Percentiles rank a stretch among this genome's conserved stretches.
phyloP scores from a whole-genome alignment of 2,797 vertebrate species.

The Notoglanidium macrostoma region DNA sequence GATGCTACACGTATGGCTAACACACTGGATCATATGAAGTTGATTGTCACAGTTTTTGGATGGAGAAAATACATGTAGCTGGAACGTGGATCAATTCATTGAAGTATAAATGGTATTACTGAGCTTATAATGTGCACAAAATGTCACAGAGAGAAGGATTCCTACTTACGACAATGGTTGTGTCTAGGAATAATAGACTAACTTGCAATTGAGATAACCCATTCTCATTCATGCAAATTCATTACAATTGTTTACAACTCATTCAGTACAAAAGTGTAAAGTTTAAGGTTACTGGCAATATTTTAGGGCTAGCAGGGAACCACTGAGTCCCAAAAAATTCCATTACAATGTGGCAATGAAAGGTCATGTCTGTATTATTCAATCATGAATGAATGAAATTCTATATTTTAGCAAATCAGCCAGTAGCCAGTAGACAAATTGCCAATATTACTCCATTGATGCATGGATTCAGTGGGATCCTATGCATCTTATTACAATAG shows the following conservation, averaged over 20 bases:
- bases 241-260: not conserved
- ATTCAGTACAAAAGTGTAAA: not conserved
- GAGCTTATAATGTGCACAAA: not conserved
- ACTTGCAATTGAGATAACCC: not conserved
- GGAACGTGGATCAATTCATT: not conserved
- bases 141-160: not conserved
- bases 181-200: not conserved
- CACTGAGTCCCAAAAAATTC: not conserved
- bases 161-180: not conserved
- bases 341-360: not conserved
- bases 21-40: not conserved
- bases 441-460: not conserved
- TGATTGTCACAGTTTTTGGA: not conserved
- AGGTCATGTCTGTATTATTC: not conserved
- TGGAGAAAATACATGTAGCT: not conserved
- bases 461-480: not conserved
- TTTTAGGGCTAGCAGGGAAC: not conserved
- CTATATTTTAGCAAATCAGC: not conserved
- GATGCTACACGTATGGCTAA: constrained; percentile 1
- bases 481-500: too few species aligned
- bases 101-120: not conserved
- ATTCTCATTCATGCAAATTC: not conserved
- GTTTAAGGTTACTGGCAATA: not conserved
- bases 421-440: not conserved
- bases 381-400: too few species aligned